Evolutionary conservation across 2,888 invertebrate genomes (phyloP).

Genomic region (Drosophila anomalata): DNA sequence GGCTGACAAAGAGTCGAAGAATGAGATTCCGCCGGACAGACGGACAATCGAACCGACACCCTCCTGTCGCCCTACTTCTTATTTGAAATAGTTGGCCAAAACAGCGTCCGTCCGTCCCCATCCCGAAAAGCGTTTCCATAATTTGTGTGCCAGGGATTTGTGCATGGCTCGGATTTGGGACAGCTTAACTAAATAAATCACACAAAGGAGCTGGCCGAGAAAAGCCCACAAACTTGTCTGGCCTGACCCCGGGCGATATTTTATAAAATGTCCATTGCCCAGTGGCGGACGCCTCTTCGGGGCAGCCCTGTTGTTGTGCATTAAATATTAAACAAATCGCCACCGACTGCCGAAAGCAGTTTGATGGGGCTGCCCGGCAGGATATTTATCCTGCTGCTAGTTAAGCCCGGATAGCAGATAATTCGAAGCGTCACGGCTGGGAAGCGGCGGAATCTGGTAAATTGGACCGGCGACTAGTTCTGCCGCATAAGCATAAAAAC

Average conservation of each 20-base stretch:
- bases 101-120: slow-evolving; percentile 9
- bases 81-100: slow-evolving; percentile 52
- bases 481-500: slow-evolving; percentile 65
- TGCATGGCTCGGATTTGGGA: slow-evolving; percentile 64
- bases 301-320: slow-evolving; percentile 33
- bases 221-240: slow-evolving; percentile 47
- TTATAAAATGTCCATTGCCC: slow-evolving; percentile 45
- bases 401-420: slow-evolving; percentile 75
- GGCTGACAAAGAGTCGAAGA: slow-evolving; percentile 17
- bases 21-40: slow-evolving; percentile 11
- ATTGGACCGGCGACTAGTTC: slow-evolving; percentile 22
- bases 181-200: slow-evolving; percentile 77
- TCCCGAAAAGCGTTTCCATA: slow-evolving; percentile 43
- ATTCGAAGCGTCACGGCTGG: slow-evolving; percentile 62
- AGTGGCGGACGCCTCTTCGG: slow-evolving; percentile 2
- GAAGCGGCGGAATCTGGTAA: slow-evolving; percentile 34
- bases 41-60: slow-evolving; percentile 39
- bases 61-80: background rate
- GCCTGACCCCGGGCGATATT: slow-evolving; percentile 49
- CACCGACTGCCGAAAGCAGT: slow-evolving; percentile 49
- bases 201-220: slow-evolving; percentile 49
- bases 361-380: slow-evolving; percentile 61
- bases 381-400: slow-evolving; percentile 73
- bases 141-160: slow-evolving; percentile 69
- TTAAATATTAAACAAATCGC: slow-evolving; percentile 61